Evolutionary conservation across 1,140 invertebrate genomes (phyloP).

Genomic region (Drosophila aff.): DNA sequence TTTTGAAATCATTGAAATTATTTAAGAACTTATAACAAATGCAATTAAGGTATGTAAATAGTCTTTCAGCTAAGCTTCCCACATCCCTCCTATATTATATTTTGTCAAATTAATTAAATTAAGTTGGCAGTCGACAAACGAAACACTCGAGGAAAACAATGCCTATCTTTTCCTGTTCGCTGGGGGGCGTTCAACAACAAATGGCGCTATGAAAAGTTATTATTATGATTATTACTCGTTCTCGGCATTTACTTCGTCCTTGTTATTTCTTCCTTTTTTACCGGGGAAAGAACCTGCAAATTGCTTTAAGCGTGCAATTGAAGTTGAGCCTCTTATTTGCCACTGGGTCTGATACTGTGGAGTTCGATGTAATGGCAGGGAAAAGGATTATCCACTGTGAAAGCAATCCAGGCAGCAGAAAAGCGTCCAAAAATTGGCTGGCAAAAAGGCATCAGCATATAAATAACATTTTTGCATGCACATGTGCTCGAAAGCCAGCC

Average conservation of each 20-base stretch:
- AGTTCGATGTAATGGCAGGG: constrained; percentile 1
- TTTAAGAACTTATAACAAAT: background rate
- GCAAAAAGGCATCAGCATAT: constrained; percentile 58
- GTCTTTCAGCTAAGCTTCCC: background rate
- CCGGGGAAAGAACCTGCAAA: constrained; percentile 54
- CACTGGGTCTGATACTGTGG: background rate
- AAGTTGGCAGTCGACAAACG: background rate
- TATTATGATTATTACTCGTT: constrained; percentile 60
- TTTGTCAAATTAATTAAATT: constrained; percentile 14
- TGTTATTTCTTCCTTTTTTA: constrained; percentile 15
- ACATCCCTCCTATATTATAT: background rate
- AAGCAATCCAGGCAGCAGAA: constrained; percentile 1
- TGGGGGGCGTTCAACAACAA: constrained; percentile 54
- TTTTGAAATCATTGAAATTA: background rate
- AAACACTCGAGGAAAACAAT: background rate
- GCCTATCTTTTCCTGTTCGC: constrained; percentile 5
- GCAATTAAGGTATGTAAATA: no score
- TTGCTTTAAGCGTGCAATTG: constrained; percentile 64
- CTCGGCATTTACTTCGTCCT: constrained; percentile 20
- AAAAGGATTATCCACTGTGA: constrained; percentile 51
- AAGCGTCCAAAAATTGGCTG: background rate
- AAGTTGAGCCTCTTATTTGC: constrained; percentile 30
- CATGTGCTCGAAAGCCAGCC: constrained; percentile 17
- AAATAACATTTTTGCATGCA: constrained; percentile 48
- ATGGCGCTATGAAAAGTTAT: constrained; percentile 72